Conservation (phyloP, 2,888 invertebrate genomes). For the Oxycera nigricornis region DNA sequence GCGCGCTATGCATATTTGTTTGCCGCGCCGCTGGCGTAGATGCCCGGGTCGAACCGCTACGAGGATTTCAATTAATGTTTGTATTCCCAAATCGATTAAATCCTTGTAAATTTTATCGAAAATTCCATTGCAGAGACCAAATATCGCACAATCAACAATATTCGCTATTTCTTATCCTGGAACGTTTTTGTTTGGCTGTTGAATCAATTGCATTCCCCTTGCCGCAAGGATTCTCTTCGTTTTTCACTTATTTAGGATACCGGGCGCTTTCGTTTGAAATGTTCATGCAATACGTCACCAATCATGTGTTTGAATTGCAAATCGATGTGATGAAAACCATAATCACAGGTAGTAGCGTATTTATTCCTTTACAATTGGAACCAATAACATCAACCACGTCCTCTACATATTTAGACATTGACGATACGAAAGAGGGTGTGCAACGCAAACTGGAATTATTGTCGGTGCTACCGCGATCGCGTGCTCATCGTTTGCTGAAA, state of each 20-base stretch:
- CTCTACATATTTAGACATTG: too few relatives aligned
- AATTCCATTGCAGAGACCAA: conserved; percentile 69
- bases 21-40: conserved; percentile 74
- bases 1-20: conserved; percentile 77
- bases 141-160: conserved; percentile 73
- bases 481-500: conserved; percentile 78
- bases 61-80: conserved; percentile 83
- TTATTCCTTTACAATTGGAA: too few relatives aligned
- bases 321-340: conserved; percentile 87
- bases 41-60: conserved; percentile 72
- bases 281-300: conserved; percentile 83
- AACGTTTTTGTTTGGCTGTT: conserved; percentile 81
- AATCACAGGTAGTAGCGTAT: conserved; percentile 79
- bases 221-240: conserved; percentile 87
- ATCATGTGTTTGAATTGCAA: conserved; percentile 85
- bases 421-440: conserved; percentile 66
- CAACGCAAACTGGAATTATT: conserved; percentile 76
- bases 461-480: conserved; percentile 76
- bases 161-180: conserved; percentile 78
- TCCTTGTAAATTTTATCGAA: conserved; percentile 48
- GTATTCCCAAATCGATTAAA: conserved; percentile 45
- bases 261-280: conserved; percentile 77
- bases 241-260: conserved; percentile 87
- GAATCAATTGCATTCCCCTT: conserved; percentile 82
- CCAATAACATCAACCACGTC: too few relatives aligned